These are phyloP conservation scores for Heliconius ismenius DNA, from an alignment of 2,888 invertebrate species.

Conservation along the genomic window DNA sequence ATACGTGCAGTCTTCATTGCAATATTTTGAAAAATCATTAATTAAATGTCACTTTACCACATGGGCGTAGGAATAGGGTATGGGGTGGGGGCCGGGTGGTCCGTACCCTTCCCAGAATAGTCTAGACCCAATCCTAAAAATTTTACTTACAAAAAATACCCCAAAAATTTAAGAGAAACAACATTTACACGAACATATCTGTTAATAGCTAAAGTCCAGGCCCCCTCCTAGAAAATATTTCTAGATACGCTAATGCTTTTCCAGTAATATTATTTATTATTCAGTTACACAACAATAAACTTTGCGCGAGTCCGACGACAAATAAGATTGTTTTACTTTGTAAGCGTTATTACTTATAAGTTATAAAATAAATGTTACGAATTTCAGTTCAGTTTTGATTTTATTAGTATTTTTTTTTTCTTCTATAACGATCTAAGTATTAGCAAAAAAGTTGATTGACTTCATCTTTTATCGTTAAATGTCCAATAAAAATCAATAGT, in stretches of 20 bases:
- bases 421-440: neutral
- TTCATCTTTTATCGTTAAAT: neutral
- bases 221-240: no score
- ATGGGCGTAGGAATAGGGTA: no score
- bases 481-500: neutral
- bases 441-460: neutral
- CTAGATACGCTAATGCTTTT: neutral
- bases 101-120: no score
- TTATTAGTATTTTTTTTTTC: neutral
- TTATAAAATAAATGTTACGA: neutral
- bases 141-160: no score
- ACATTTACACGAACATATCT: no score
- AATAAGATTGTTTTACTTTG: neutral
- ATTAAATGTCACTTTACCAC: neutral
- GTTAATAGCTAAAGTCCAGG: no score
- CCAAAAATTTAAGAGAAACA: no score
- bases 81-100: no score
- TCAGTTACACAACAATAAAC: neutral
- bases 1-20: neutral
- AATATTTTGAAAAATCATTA: neutral
- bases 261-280: neutral
- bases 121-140: no score
- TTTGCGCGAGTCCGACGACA: neutral
- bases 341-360: neutral
- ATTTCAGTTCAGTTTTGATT: neutral